Percentiles rank a stretch among this genome's conserved stretches.
Evolutionary conservation across 2,888 invertebrate species (phyloP).

Genomic region (Cybosia mesomella): DNA sequence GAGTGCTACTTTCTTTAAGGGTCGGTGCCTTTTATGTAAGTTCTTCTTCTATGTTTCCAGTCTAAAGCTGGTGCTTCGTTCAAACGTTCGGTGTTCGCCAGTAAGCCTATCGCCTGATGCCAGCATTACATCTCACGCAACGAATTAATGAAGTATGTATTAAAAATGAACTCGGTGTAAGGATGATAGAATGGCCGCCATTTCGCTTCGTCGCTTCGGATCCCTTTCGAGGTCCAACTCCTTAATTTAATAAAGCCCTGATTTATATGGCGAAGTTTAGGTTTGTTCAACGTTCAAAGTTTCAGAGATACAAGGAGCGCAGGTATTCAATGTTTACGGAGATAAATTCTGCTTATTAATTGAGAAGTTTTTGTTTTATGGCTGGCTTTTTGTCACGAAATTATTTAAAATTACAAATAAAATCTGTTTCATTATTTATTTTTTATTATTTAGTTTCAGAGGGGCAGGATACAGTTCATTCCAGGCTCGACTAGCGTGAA

Average conservation of each 20-base stretch:
- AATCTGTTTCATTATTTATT: background rate
- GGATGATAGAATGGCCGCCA: conserved; percentile 43
- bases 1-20: too few species aligned
- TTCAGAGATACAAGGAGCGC: conserved; percentile 22
- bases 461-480: background rate
- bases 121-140: conserved; percentile 12
- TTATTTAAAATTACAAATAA: background rate
- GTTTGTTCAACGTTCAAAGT: conserved; percentile 21
- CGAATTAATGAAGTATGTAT: conserved; percentile 36
- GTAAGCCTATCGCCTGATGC: background rate
- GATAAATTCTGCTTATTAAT: conserved; percentile 23
- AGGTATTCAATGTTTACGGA: conserved; percentile 30
- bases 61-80: background rate
- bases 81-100: background rate
- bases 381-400: background rate
- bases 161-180: conserved; percentile 34
- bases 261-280: conserved; percentile 33
- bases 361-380: conserved; percentile 13
- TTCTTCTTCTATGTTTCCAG: background rate
- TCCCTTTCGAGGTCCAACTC: conserved; percentile 12
- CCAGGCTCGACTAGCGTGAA: background rate
- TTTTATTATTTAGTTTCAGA: background rate
- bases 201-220: conserved; percentile 21
- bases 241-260: conserved; percentile 29
- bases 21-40: too few species aligned